Evolutionary conservation across 1,140 invertebrate genomes (phyloP).

Genomic region (Elymnias hypermnestra): DNA sequence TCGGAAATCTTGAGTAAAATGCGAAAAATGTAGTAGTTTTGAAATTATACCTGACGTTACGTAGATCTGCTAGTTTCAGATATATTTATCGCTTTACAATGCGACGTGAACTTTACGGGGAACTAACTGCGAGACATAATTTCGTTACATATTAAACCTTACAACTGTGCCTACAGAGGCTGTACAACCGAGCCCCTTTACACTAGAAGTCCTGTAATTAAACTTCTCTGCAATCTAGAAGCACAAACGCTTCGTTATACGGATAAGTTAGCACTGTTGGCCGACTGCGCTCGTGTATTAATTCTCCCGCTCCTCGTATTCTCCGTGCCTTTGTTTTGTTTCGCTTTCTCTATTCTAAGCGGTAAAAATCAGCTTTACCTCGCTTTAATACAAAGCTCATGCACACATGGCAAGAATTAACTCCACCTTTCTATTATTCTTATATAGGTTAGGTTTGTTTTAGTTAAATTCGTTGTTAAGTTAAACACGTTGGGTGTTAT

Average conservation of each 20-base stretch:
- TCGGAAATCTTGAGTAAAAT: too few relatives aligned
- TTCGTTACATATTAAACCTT: constrained; percentile 6
- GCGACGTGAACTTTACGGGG: background rate
- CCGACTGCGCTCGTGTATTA: background rate
- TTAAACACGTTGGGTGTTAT: too few relatives aligned
- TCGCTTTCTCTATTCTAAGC: constrained; percentile 4
- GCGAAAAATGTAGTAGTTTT: too few relatives aligned
- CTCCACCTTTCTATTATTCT: too few relatives aligned
- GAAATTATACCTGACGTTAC: too few relatives aligned
- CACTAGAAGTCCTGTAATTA: constrained; percentile 43
- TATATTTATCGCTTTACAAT: background rate
- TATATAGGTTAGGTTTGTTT: too few relatives aligned
- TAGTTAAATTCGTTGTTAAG: too few relatives aligned
- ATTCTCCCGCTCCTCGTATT: constrained; percentile 1
- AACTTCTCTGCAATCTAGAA: constrained; percentile 23
- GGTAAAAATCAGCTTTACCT: too few relatives aligned
- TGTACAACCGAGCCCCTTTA: constrained; percentile 1
- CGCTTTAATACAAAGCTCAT: too few relatives aligned
- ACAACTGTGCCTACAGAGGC: background rate
- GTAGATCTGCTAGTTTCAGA: too few relatives aligned
- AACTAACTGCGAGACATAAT: background rate
- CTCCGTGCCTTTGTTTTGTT: constrained; percentile 4
- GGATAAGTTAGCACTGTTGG: background rate
- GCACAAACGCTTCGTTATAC: constrained; percentile 1
- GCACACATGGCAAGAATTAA: too few relatives aligned